Evolutionary conservation across 2,888 invertebrate species (phyloP).

Genomic region (Acleris cristana): DNA sequence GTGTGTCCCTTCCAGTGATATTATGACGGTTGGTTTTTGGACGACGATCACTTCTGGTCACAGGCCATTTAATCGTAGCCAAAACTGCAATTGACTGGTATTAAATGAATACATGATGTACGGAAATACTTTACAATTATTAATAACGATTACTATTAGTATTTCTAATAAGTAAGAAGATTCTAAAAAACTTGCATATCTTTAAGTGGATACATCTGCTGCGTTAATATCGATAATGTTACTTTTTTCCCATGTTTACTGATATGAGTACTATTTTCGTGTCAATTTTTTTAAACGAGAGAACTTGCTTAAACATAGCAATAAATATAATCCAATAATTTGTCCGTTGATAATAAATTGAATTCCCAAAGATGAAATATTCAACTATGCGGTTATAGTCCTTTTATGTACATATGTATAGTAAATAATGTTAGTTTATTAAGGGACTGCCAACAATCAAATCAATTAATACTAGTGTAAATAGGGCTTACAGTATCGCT

Average conservation of each 20-base stretch:
- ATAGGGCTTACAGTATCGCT: slow-evolving; percentile 12
- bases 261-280: too few species aligned
- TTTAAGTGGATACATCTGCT: too few species aligned
- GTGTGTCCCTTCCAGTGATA: too few species aligned
- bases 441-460: slow-evolving; percentile 29
- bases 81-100: neutral
- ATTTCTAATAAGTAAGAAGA: neutral
- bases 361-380: neutral
- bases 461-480: slow-evolving; percentile 30
- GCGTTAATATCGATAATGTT: too few species aligned
- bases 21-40: too few species aligned
- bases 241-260: too few species aligned
- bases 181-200: neutral
- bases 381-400: neutral
- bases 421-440: slow-evolving; percentile 24
- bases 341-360: too few species aligned
- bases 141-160: too few species aligned
- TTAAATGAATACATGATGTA: neutral
- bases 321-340: too few species aligned
- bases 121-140: too few species aligned
- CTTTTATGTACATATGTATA: slow-evolving; percentile 29
- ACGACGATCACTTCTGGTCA: neutral
- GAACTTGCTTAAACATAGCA: too few species aligned
- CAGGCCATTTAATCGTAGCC: neutral
- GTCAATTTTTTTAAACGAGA: too few species aligned